phyloP scores from a whole-genome alignment of 2,113 vertebrate species.

The Sialia sialis region DNA sequence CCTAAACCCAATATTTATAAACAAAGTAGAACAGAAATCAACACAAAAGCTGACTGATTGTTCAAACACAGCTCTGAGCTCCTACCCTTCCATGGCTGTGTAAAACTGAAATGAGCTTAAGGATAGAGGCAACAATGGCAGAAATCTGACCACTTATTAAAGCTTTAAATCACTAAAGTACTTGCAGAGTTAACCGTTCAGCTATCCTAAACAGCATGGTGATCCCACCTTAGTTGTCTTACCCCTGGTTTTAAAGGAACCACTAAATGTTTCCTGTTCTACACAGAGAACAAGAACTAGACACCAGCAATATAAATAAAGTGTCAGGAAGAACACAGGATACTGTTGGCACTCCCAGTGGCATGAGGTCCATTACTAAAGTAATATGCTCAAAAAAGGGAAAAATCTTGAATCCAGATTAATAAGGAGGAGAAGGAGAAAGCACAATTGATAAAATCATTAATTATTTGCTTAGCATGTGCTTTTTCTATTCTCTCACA shows the following conservation, averaged over 20 bases:
- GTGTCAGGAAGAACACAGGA: background rate
- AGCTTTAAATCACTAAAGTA: background rate
- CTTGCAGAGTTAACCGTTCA: background rate
- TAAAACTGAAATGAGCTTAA: background rate
- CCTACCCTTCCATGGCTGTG: background rate
- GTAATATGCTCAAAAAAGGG: background rate
- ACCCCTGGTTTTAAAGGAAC: background rate
- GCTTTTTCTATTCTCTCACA: background rate
- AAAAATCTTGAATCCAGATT: background rate
- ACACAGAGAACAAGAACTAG: background rate
- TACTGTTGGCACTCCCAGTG: background rate
- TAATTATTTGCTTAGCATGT: background rate
- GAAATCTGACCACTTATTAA: background rate
- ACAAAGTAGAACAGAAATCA: background rate
- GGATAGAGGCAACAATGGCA: background rate
- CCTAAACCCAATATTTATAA: background rate
- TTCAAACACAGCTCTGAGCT: background rate
- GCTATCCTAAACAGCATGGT: background rate
- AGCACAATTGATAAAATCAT: background rate
- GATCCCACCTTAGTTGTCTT: background rate
- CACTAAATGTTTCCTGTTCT: background rate
- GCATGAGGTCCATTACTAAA: accelerated
- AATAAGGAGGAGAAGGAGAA: background rate
- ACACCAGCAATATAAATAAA: background rate
- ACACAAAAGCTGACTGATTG: background rate